Evolutionary conservation across 1,140 invertebrate species (phyloP).

Genomic region (Drosophila chauvacae): DNA sequence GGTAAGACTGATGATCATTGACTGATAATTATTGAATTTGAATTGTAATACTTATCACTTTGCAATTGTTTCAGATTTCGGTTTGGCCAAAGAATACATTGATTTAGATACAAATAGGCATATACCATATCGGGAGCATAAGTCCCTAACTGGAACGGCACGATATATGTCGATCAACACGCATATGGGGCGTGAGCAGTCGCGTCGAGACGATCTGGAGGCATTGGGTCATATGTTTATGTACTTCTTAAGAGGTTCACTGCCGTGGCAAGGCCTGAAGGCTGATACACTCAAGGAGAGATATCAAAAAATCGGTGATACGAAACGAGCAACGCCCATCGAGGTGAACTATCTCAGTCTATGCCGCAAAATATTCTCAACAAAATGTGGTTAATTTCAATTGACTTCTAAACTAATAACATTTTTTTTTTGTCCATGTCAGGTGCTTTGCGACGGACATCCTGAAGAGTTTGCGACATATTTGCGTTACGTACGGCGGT

Average conservation of each 20-base stretch:
- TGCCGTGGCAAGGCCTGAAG: constrained; percentile 99
- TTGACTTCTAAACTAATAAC: background rate
- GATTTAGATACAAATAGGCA: constrained; percentile 99
- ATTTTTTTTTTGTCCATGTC: background rate
- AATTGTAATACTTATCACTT: constrained; percentile 2
- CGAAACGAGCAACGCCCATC: constrained; percentile 98
- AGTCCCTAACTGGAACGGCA: constrained; percentile 98
- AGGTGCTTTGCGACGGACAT: constrained; percentile 97
- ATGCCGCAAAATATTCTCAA: background rate
- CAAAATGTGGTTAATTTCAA: background rate
- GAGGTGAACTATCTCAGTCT: constrained; percentile 86
- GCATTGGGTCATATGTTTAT: constrained; percentile 99
- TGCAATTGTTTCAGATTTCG: constrained; percentile 92
- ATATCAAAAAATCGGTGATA: constrained; percentile 99
- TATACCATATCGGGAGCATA: constrained; percentile 99
- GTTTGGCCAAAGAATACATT: constrained; percentile 99
- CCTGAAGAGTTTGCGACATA: constrained; percentile 99
- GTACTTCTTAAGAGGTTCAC: constrained; percentile 99
- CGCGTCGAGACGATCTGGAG: constrained; percentile 99
- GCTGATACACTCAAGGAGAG: constrained; percentile 99
- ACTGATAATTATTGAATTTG: background rate
- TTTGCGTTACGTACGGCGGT: constrained; percentile 96
- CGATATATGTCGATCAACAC: constrained; percentile 99
- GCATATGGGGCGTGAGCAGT: constrained; percentile 99
- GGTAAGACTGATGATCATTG: constrained; percentile 85